Evolutionary conservation across 2,797 vertebrate genomes (phyloP), one percentile per base, ranked within the genome.

Genomic region (Coranthus polyacanthus): DNA sequence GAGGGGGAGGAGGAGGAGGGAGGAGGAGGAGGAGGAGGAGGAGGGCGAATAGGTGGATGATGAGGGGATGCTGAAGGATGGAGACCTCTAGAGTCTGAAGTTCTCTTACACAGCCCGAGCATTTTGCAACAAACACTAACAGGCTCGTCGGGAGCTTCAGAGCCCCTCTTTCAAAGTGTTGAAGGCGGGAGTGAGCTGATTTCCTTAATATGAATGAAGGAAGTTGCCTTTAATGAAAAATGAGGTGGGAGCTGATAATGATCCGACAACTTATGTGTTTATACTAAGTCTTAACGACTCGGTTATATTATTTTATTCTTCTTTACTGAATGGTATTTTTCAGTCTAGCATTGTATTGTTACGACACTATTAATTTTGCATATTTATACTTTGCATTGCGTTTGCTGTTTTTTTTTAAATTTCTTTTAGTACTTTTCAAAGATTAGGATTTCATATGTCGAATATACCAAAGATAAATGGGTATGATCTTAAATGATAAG

Each of bases 11-110:
- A 52, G 60, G 76, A 81, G 79, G 72, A 84, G 69, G n/a, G 63
- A 68, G 79, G 75, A 68, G 59, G 57, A 38, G 52, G 57, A 52
- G 72, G 60, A 45, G 58, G 67, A 72, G 82, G 70, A 64, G 75
- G 75, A 76, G 75, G 82, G 68, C 6, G 81, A 49, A 73, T 63
- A 86, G 88, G 91, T 81, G 85, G 82, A 83, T 70, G 88, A 69
- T 69, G 88, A 83, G 80, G 87, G 89, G 91, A 92, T 92, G 89
- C 88, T 90, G 94, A 93, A 93, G 93, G 93, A 95, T 92, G 94
- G 93, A 93, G 94, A 95, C 92, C 94, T 92, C 94, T 94, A 94
- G 90, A 95, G 94, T 94, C 91, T 79, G 85, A 91, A 93, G 83
- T 88, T 92, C 85, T 87, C 68, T 84, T 76, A 52, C 79, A 70